phyloP scores from a whole-genome alignment of 2,888 invertebrate species.

The Monopis laevigella region DNA sequence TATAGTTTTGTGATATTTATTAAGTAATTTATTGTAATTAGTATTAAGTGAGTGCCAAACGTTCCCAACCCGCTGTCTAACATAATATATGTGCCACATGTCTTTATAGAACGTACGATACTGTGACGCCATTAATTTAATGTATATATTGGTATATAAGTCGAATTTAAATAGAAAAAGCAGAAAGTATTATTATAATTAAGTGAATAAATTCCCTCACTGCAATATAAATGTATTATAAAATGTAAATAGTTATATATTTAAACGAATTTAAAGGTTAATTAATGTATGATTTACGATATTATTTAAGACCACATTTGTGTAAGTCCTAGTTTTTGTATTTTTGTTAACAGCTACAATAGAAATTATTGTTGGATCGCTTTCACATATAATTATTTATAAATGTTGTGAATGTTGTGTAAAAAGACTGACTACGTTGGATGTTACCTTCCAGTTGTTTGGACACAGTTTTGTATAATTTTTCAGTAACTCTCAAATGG shows the following conservation, averaged over 20 bases:
- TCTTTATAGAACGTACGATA: conserved; percentile 18
- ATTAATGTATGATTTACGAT: conserved; percentile 29
- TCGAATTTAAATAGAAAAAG: conserved; percentile 1
- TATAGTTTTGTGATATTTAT: no score
- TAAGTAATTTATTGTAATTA: conserved; percentile 54
- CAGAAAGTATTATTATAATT: conserved; percentile 8
- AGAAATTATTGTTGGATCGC: no score
- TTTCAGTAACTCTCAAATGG: no score
- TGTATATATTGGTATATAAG: conserved; percentile 6
- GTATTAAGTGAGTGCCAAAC: no score
- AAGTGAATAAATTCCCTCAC: conserved; percentile 19
- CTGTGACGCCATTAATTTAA: conserved; percentile 1
- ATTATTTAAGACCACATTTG: background rate
- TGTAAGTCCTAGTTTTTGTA: no score
- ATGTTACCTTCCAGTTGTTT: no score
- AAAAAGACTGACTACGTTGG: no score
- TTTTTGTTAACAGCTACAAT: no score
- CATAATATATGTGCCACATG: conserved; percentile 44
- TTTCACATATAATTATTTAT: no score
- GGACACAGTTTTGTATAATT: no score
- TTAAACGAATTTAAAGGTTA: conserved; percentile 59
- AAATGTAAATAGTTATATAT: conserved; percentile 54
- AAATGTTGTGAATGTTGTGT: no score
- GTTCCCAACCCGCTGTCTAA: no score
- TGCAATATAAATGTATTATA: conserved; percentile 35